phyloP scores from a whole-genome alignment of 2,888 invertebrate species.

The Argyresthia goedartella region DNA sequence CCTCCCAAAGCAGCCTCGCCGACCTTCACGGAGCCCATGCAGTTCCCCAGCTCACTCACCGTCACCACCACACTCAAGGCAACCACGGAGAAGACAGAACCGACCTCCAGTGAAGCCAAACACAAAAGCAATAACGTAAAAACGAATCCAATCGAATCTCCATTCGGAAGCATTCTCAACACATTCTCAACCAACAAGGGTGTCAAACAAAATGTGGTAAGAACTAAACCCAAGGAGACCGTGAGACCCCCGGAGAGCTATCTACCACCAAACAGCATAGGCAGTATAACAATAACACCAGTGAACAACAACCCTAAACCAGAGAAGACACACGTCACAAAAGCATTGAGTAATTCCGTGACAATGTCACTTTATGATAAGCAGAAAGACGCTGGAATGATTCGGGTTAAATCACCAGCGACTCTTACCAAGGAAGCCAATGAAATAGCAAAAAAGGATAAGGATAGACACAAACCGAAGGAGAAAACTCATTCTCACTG shows the following conservation, averaged over 20 bases:
- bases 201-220: constrained; percentile 32
- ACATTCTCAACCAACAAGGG: constrained; percentile 36
- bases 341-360: constrained; percentile 7
- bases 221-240: constrained; percentile 23
- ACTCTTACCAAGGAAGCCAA: constrained; percentile 34
- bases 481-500: constrained; percentile 21
- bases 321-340: constrained; percentile 29
- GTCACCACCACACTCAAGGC: constrained; percentile 40
- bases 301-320: constrained; percentile 27
- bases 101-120: constrained; percentile 20
- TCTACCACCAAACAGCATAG: constrained; percentile 50
- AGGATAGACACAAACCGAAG: constrained; percentile 12
- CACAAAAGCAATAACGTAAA: constrained; percentile 19
- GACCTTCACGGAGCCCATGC: constrained; percentile 40
- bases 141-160: constrained; percentile 1
- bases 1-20: background rate
- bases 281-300: constrained; percentile 60
- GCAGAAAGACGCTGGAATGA: constrained; percentile 30
- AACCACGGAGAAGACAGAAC: constrained; percentile 24
- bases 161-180: constrained; percentile 30
- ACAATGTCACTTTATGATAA: constrained; percentile 16
- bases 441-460: constrained; percentile 42
- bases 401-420: constrained; percentile 56
- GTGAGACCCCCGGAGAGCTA: constrained; percentile 38
- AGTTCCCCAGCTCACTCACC: constrained; percentile 57